Evolutionary conservation across 2,797 vertebrate genomes (phyloP).

Genomic region (Buceros bicornis): DNA sequence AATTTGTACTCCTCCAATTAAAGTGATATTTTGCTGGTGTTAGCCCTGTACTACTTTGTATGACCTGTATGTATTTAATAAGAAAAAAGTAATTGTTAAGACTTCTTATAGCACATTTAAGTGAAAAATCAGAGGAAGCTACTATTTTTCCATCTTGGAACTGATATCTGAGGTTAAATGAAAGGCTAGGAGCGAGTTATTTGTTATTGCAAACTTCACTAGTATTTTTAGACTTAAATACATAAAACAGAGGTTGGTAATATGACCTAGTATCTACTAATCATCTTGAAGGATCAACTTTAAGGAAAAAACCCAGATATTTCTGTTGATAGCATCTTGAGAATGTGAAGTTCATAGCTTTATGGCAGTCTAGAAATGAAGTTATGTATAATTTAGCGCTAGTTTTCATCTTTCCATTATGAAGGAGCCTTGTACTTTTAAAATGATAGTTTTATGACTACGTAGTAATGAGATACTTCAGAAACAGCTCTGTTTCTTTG

Average conservation of each 20-base stretch:
- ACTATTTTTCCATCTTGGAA: neutral
- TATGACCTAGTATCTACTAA: neutral
- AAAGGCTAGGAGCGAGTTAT: neutral
- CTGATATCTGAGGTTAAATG: neutral
- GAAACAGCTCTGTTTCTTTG: neutral
- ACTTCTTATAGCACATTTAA: neutral
- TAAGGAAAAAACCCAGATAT: neutral
- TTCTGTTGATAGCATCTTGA: neutral
- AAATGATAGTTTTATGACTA: neutral
- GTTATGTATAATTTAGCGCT: constrained; percentile 3
- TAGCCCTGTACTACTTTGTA: neutral
- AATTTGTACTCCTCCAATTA: neutral
- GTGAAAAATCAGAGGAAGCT: neutral
- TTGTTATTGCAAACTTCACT: neutral
- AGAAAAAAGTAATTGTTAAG: neutral
- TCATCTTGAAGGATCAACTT: constrained; percentile 10
- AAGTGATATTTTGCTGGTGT: neutral
- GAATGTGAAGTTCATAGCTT: neutral
- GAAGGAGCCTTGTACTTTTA: neutral
- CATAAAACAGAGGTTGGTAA: neutral
- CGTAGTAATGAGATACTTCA: neutral
- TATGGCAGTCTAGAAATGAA: neutral
- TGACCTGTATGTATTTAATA: neutral
- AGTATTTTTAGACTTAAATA: neutral
- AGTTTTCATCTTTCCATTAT: constrained; percentile 19